Percentiles rank a stretch among this genome's conserved stretches.
Evolutionary conservation across 2,113 vertebrate genomes (phyloP).

Genomic region (Sapayoa aenigma): DNA sequence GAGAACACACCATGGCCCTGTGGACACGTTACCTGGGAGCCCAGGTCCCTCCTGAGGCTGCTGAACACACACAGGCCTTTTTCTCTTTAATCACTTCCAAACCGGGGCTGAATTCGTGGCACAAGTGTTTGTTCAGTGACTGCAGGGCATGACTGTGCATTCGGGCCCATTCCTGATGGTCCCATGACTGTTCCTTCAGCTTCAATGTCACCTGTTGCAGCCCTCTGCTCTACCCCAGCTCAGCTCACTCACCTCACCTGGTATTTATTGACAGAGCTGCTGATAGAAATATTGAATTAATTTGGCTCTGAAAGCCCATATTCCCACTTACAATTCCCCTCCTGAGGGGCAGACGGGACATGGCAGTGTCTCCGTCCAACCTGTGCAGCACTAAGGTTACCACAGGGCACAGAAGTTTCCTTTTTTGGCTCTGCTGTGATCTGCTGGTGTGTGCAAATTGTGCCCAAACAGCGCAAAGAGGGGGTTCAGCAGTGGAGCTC

Average conservation of each 20-base stretch:
- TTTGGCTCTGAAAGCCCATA: not conserved
- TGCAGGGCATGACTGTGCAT: not conserved
- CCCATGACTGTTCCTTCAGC: not conserved
- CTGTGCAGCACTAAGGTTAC: not conserved
- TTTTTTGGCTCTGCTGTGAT: too few relatives aligned
- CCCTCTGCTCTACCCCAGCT: not conserved
- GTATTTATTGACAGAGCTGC: accelerated
- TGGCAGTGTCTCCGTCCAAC: accelerated
- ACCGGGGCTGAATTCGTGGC: not conserved
- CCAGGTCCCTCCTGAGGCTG: accelerated
- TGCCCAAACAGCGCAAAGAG: not conserved
- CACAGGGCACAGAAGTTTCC: too few relatives aligned
- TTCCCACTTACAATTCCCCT: not conserved
- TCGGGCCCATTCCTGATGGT: not conserved
- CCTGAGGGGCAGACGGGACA: not conserved
- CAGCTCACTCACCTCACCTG: not conserved
- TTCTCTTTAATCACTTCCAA: not conserved
- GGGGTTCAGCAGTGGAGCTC: accelerated
- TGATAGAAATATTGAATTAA: not conserved
- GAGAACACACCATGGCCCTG: accelerated
- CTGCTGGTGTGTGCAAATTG: not conserved
- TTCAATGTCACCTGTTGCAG: not conserved
- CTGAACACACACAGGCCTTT: not conserved
- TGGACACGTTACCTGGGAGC: accelerated
- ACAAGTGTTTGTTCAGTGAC: not conserved